Base-by-base conservation (phyloP, 1,140 invertebrate species). In the Drosophila sechellia region DNA sequence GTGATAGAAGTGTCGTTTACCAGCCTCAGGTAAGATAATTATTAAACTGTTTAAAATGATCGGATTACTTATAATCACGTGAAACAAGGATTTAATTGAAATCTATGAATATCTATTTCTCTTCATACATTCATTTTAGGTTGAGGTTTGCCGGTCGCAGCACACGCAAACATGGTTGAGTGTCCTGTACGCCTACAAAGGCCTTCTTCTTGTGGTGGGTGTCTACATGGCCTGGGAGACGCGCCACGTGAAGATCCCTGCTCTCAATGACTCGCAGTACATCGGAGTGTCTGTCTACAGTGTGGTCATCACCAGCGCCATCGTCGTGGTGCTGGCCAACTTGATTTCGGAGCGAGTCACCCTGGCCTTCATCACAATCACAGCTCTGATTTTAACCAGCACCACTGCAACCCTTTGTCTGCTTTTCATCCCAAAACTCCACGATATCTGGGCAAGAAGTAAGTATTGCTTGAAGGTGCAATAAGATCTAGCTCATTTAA, bases 221-320 rank as follows among this genome's bases (percentile, higher is more conserved):
- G 97, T 98, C 45, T 99, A 99, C 93, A 96, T 99, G 95, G 98
- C 98, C 0, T 99, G 98, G 98, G 98, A 99, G 94, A 99, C 98
- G 12, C 95, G 98, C 52, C 96, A 98, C 83, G 98, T 99, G 0
- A 98, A 97, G 92, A 98, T 99, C 77, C 96, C 98, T n/a, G 98
- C 98, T 0, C 93, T 99, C 10, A 99, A 99, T 92, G 98, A 99
- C 92, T 98, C 97, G 13, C 98, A 99, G 91, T 98, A 99, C 92
- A 99, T 99, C 74, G 97, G 96, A 4, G 95, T 98, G 90, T 97
- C 96, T 73, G 97, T 98, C 1, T 98, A 98, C 91, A 97, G 96
- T 53, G 97, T 97, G 2, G 96, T 98, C 13, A 96, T 98, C 60
- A 97, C 96, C 31, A 96, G 96, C 46, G 94, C 95, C 5, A 96